phyloP scores from a whole-genome alignment of 2,113 vertebrate species.

The Poeciliopsis retropinna region DNA sequence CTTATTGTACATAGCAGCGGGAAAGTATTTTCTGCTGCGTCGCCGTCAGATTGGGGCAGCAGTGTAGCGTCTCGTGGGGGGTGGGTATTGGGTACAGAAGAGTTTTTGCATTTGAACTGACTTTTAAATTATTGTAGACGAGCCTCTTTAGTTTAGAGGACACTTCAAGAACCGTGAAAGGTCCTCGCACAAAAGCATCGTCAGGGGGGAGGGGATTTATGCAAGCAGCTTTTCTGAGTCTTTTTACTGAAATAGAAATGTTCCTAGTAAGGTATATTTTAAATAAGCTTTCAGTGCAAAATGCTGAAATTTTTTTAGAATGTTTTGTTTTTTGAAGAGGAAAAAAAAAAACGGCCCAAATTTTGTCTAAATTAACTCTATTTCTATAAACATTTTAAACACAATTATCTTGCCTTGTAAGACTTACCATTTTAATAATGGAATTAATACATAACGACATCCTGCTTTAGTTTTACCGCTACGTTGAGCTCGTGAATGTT shows the following conservation, averaged over 20 bases:
- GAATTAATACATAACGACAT: slow-evolving; percentile 28
- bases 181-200: slow-evolving; percentile 57
- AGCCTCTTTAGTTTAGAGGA: slow-evolving; percentile 29
- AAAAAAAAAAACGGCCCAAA: slow-evolving; percentile 38
- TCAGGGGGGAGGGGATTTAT: slow-evolving; percentile 34
- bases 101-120: slow-evolving; percentile 37
- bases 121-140: slow-evolving; percentile 31
- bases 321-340: slow-evolving; percentile 14
- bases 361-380: slow-evolving; percentile 66
- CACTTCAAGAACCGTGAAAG: slow-evolving; percentile 40
- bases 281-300: slow-evolving; percentile 68
- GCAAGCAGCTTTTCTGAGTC: slow-evolving; percentile 70
- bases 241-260: slow-evolving; percentile 63
- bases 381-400: slow-evolving; percentile 70
- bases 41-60: slow-evolving; percentile 30
- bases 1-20: slow-evolving; percentile 57
- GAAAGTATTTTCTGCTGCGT: slow-evolving; percentile 48
- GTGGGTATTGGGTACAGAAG: slow-evolving; percentile 54
- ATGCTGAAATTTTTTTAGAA: slow-evolving; percentile 52
- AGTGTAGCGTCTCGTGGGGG: slow-evolving; percentile 33
- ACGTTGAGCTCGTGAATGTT: slow-evolving; percentile 65
- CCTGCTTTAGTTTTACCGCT: slow-evolving; percentile 52
- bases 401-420: slow-evolving; percentile 71
- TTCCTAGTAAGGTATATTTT: slow-evolving; percentile 71
- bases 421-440: slow-evolving; percentile 63